Conservation (phyloP, 2,113 vertebrate species). For the Macroglossus sobrinus region DNA sequence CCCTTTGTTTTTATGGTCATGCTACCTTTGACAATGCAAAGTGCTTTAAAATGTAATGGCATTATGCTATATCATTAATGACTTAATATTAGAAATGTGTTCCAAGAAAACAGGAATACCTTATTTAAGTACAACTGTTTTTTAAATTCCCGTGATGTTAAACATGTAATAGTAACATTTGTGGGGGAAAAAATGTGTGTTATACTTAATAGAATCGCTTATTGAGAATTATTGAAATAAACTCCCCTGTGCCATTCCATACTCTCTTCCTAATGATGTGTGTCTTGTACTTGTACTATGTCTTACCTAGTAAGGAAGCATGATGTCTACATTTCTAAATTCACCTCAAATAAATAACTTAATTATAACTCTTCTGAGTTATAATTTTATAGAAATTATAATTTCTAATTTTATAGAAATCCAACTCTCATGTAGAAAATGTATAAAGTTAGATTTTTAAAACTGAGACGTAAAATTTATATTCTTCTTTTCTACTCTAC, state of each 20-base stretch:
- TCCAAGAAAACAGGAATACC: background rate
- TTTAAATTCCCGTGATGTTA: background rate
- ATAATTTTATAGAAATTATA: too few relatives aligned
- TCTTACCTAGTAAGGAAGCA: background rate
- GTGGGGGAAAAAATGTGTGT: background rate
- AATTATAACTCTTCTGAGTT: background rate
- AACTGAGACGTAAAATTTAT: background rate
- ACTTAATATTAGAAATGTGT: background rate
- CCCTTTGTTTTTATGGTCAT: background rate
- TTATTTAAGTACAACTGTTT: background rate
- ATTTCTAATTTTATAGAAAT: background rate
- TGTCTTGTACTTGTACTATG: too few relatives aligned
- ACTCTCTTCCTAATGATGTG: background rate
- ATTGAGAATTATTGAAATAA: background rate
- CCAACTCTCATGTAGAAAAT: background rate
- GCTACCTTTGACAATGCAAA: slow-evolving; percentile 8
- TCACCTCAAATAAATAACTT: background rate
- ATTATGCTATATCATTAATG: slow-evolving; percentile 7
- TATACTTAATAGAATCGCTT: background rate
- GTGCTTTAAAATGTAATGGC: background rate
- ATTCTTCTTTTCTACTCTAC: background rate
- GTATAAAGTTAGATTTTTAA: background rate
- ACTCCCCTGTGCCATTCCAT: too few relatives aligned
- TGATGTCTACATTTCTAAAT: background rate
- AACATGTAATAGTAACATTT: background rate